Percentiles rank a stretch among this genome's conserved stretches.
Conservation (phyloP, 1,140 invertebrate species). For the Octopus sinensis region DNA sequence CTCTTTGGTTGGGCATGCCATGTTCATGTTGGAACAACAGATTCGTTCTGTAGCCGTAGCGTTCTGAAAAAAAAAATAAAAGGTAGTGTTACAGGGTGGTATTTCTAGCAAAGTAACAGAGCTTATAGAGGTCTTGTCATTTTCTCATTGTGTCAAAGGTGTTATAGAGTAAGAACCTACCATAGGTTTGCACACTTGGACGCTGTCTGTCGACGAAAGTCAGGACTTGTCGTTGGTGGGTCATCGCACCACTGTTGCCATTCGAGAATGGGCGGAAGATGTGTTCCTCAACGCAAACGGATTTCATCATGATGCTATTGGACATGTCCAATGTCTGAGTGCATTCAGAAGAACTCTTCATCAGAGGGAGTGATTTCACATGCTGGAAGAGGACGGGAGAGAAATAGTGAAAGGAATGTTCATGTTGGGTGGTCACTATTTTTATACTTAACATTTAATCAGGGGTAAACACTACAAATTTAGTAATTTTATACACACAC, state of each 20-base stretch:
- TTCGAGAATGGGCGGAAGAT: constrained; percentile 75
- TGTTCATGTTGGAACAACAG: too few species aligned
- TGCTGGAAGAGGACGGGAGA: neutral
- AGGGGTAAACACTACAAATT: too few species aligned
- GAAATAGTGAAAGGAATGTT: too few species aligned
- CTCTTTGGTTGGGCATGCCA: too few species aligned
- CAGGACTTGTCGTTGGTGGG: constrained; percentile 66
- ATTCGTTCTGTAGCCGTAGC: too few species aligned
- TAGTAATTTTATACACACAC: too few species aligned
- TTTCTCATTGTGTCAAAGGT: too few species aligned
- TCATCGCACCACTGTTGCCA: constrained; percentile 71
- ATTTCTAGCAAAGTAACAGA: too few species aligned
- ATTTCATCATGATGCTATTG: constrained; percentile 71
- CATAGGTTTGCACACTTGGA: neutral
- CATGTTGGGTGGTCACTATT: too few species aligned
- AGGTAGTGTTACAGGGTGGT: too few species aligned
- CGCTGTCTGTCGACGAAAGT: neutral
- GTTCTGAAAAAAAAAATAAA: neutral
- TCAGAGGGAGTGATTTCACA: constrained; percentile 74
- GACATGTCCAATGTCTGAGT: constrained; percentile 77
- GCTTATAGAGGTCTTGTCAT: too few species aligned
- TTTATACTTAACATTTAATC: too few species aligned
- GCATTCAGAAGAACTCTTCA: constrained; percentile 75
- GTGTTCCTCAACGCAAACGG: constrained; percentile 74
- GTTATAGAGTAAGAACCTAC: neutral